Conservation (phyloP, 2,888 invertebrate species). For the Lypha dubia region DNA sequence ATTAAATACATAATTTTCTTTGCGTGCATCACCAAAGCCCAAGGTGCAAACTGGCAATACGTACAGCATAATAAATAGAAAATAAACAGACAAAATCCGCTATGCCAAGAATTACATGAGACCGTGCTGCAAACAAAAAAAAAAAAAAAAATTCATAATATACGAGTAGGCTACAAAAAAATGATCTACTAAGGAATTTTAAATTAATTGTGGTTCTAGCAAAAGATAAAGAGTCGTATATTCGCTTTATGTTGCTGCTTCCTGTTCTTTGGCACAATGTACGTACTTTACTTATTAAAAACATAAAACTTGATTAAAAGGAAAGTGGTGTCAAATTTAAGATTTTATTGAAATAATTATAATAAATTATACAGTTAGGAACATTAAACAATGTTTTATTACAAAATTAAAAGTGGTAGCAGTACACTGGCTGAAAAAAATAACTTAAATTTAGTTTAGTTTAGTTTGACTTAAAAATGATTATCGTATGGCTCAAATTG, state of each 20-base stretch:
- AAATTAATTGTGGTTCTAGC: conserved; percentile 69
- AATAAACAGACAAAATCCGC: conserved; percentile 12
- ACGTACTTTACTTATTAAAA: conserved; percentile 32
- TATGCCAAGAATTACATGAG: conserved; percentile 45
- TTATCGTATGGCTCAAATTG: no score
- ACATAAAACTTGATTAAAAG: conserved; percentile 25
- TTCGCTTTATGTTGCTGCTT: not conserved
- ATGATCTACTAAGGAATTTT: conserved; percentile 66
- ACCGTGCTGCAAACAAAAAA: conserved; percentile 24
- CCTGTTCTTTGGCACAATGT: not conserved
- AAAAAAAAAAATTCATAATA: conserved; percentile 42
- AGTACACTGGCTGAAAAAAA: no score
- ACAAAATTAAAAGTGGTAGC: conserved; percentile 73
- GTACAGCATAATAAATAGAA: conserved; percentile 38
- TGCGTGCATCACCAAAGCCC: conserved; percentile 22
- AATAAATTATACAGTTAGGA: not conserved
- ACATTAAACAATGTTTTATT: not conserved
- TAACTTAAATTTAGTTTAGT: no score
- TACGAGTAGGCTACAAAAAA: conserved; percentile 70
- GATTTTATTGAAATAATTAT: not conserved
- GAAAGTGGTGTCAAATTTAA: conserved; percentile 36
- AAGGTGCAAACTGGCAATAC: conserved; percentile 57
- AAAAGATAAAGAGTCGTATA: conserved; percentile 26
- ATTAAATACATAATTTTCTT: not conserved
- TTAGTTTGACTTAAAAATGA: no score